Evolutionary conservation across 2,888 invertebrate species (phyloP), one percentile per base, ranked within the genome.

Genomic region (Platerodrilus igneus): DNA sequence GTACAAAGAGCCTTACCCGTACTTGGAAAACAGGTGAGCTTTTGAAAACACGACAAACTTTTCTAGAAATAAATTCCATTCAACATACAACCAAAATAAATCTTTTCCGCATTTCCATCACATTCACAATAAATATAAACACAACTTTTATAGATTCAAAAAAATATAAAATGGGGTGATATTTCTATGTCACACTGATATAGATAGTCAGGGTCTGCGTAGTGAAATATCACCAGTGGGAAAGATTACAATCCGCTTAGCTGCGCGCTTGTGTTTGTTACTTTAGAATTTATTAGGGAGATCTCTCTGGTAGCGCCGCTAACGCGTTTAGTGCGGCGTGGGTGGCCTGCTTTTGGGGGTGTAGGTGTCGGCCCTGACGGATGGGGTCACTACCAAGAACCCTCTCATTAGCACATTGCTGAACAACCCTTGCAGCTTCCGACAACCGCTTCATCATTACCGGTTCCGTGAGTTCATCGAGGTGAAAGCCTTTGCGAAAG

Each of bases 161-260:
- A n/a, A n/a, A 54, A 54, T 48, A 50, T 48, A 53, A 53, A 52
- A 51, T 41, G 48, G 51, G 44, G 51, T 45, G 50, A 62, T 61
- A 60, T 61, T 60, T 60, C 59, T 57, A 56, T 59, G 61, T 60
- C 59, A 60, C 55, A 51, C 51, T 52, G 56, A 56, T 56, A 59
- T 55, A 55, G 58, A 58, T 57, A 58, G 56, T 48, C 52, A n/a
- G 55, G 47, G 54, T 52, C 45, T 53, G 56, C 50, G 55, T 55
- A 54, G 66, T 66, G 64, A 66, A 65, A 66, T 66, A 66, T 66
- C 62, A 56, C 64, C 66, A 56, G 52, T 56, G 61, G 62, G 63
- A 60, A 63, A 65, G 66, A 66, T 66, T 64, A 65, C 62, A 64
- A 62, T 64, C 63, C 64, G 62, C 63, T 63, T 63, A 61, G 60